Base-by-base conservation (phyloP, 2,797 vertebrate genomes). In the Cyclura pinguis region DNA sequence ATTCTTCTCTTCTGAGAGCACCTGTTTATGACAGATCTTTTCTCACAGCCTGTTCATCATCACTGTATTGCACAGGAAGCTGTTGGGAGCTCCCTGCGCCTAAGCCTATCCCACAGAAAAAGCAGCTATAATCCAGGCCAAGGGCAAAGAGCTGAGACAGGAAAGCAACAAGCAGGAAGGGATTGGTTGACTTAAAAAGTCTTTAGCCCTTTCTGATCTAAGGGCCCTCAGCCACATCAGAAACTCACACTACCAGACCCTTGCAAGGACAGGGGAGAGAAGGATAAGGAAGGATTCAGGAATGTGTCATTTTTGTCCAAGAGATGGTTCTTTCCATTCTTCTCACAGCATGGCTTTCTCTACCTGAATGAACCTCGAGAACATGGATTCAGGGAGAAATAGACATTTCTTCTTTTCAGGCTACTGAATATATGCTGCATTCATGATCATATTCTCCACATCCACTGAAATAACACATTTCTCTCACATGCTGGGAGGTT, bases 1-100 rank as follows among this genome's bases (percentile, higher is more conserved):
- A 84, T 92, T 89, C 74, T 74, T 92, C 24, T 62, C 55, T 62
- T 84, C 73, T 74, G n/a, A 80, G 55, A 81, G 88, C 88, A 85
- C 82, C 74, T 90, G 88, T 73, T 84, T 84, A 67, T 18, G 42
- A 52, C 29, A 22, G 64, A 29, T 72, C 24, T 78, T 69, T 90
- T 74, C 88, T 80, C 88, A 87, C 64, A 42, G 62, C 88, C 88
- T 80, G 52, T 62, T 84, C 77, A 80, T 86, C 52, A 64, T 62
- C 88, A 57, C 76, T 24, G 18, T 55, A 80, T 57, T 10, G 35
- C 42, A n/a, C 80, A 80, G 73, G 64, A 62, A 52, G 47, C 52
- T 73, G 1, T 4, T 32, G 24, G 38, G 35, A 59, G 59, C 10
- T 77, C 78, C 52, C 24, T 52, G 74, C 73, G 67, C 76, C 29